Evolutionary conservation across 2,888 invertebrate genomes (phyloP).

Genomic region (Noctuana brunneofusca): DNA sequence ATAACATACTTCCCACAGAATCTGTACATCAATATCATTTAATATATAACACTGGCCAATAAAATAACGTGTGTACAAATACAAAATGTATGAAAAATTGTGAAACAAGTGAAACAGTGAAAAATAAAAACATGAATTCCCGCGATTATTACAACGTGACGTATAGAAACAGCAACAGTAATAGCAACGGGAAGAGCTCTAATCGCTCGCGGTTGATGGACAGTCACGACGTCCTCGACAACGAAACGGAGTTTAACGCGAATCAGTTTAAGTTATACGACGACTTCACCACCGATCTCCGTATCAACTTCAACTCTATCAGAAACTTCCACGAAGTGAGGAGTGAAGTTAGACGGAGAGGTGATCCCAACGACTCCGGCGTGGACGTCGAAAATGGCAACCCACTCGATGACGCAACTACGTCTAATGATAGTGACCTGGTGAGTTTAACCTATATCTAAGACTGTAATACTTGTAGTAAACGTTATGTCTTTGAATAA

Average conservation of each 20-base stretch:
- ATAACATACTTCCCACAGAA: conserved; percentile 14
- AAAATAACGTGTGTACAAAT: neutral
- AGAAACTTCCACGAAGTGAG: conserved; percentile 59
- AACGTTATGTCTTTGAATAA: neutral
- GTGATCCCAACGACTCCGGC: conserved; percentile 74
- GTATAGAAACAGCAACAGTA: conserved; percentile 49
- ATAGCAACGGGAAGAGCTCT: conserved; percentile 45
- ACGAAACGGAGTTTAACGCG: conserved; percentile 77
- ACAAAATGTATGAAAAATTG: conserved; percentile 2
- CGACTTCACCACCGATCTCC: conserved; percentile 74
- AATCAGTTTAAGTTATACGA: conserved; percentile 78
- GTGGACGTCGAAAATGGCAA: conserved; percentile 79
- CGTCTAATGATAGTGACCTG: conserved; percentile 72
- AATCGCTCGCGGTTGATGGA: conserved; percentile 53
- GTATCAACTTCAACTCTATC: conserved; percentile 67
- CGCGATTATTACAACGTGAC: conserved; percentile 74
- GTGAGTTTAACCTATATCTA: conserved; percentile 62
- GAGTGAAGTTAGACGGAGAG: conserved; percentile 50
- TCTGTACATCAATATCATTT: conserved; percentile 15
- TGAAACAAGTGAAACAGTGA: conserved; percentile 17
- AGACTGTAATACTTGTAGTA: neutral
- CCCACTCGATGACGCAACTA: conserved; percentile 59
- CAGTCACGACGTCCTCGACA: conserved; percentile 66
- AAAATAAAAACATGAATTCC: conserved; percentile 51
- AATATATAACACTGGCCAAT: conserved; percentile 39